Base-by-base conservation (phyloP, 2,797 vertebrate species). In the Rhyacichthys aspro region DNA sequence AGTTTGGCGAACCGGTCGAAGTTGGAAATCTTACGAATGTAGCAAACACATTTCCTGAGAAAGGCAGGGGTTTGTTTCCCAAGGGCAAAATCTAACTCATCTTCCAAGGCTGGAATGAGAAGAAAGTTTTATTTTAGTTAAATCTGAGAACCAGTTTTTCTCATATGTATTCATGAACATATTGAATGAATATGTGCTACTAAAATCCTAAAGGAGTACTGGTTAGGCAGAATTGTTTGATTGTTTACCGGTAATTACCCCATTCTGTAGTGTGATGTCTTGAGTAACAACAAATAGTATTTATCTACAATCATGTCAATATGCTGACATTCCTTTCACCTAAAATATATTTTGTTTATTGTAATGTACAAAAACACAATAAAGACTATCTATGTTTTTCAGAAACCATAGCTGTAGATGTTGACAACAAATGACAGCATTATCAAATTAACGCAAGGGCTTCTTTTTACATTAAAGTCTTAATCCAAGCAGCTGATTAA, bases 21-120 rank as follows among this genome's bases (percentile, higher is more conserved):
- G 87, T 98, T 98, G 70, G 97, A 94, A 74, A 99, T 99, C 90
- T 98, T 99, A 70, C 98, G 93, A 68, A 99, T 99, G 86, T 99
- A 99, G 88, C 98, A 99, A 80, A 99, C 98, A 34, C 98, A 99
- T 88, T 99, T 99, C 89, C 95, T 98, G 67, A 99, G 93, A 86
- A 99, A 98, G 77, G 97, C 97, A 47, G 97, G 93, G 1, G 96
- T 98, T 88, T 99, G 97, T 86, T 99, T 98, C 75, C 97, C 98
- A 71, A 99, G 91, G 67, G 98, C 98, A 61, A 99, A 99, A 88
- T 98, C 97, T 76, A 99, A 91, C 84, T 99, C 98, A 62, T 99
- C 98, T 86, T 99, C 98, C 77, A 99, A 89, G 63, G 96, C 97
- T 99, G 89, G 18, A 87, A 73, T 65, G 57, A 87, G 56, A 72